These are phyloP conservation scores for Cherax quadricarinatus DNA, from an alignment of 1,140 invertebrate genomes.

Conservation along the genomic window DNA sequence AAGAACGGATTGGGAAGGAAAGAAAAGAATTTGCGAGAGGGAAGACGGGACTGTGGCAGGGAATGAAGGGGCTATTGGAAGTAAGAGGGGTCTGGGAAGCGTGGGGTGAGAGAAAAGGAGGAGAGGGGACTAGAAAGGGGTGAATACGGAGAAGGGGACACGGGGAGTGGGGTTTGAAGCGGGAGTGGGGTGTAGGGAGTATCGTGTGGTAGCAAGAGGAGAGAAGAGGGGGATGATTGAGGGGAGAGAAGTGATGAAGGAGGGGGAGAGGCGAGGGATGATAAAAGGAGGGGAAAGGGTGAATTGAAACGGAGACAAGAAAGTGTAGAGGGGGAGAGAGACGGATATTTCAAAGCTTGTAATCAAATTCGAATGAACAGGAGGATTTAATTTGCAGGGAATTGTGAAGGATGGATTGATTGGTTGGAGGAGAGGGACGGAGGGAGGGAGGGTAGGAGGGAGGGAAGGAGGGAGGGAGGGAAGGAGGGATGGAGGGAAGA, in stretches of 20 bases:
- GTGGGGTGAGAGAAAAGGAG: no score
- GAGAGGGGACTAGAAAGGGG: no score
- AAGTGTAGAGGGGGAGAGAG: not conserved
- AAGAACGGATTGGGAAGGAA: no score
- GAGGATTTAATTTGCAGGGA: not conserved
- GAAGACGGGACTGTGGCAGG: no score
- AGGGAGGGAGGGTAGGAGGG: not conserved
- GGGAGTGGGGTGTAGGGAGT: not conserved
- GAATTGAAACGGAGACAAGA: no score
- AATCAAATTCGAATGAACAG: constrained; percentile 9
- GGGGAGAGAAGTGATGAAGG: not conserved
- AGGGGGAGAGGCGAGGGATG: not conserved
- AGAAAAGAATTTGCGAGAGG: no score
- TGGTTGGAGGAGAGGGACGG: not conserved
- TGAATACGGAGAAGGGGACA: no score
- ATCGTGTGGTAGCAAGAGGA: not conserved
- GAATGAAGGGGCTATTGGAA: no score
- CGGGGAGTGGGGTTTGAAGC: no score
- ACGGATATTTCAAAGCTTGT: not conserved
- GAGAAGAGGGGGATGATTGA: not conserved
- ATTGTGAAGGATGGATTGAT: not conserved
- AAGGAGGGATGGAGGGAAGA: not conserved
- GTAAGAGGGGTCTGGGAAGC: no score
- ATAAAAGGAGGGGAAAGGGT: not conserved
- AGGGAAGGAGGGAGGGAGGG: not conserved